Base-by-base conservation (phyloP, 2,113 vertebrate species). In the Cyphomyrus discorhynchus region DNA sequence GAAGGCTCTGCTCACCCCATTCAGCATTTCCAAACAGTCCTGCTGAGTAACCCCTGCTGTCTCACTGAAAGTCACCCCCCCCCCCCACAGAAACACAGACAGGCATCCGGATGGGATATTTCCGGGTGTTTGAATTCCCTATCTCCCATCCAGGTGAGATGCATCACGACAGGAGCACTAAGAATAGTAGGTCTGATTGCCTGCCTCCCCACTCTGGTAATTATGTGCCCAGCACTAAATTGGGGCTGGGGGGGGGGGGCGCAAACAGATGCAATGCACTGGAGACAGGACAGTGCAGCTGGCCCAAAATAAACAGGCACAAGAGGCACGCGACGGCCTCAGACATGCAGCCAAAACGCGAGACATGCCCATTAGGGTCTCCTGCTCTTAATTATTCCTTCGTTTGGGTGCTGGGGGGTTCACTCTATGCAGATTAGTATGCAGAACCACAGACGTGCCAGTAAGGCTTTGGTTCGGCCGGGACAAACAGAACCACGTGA, bases 151-250 rank as follows among this genome's bases (percentile, higher is more conserved):
- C 70, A 77, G 70, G 70, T 35, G 70, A 77, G 27, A 35, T 35
- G 66, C 13, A 62, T n/a, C 58, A 27, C 5, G 11, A 46, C 50
- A 87, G 13, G 47, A 87, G 24, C 15, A 6, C 50, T 70, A 42
- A 46, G 9, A 7, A 62, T n/a, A n/a, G 66, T 4, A 5, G 10
- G 66, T 17, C 35, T 83, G 52, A 52, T 91, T 53, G 10, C 85
- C 87, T 91, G 90, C 90, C 89, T 89, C 84, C 88, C 74, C 89
- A 91, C 94, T 92, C 91, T 90, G 89, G 49, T 92, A 92, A 94
- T 93, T 80, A 88, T 86, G 85, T 80, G 89, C 42, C 11, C 90
- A 90, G 88, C 27, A 13, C 66, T 74, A 74, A 35, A 35, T 74
- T 31, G 31, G 13, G 52, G 17, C 10, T 50, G 42, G 47, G 50